phyloP scores from a whole-genome alignment of 2,797 vertebrate species.

The Gouania willdenowi region DNA sequence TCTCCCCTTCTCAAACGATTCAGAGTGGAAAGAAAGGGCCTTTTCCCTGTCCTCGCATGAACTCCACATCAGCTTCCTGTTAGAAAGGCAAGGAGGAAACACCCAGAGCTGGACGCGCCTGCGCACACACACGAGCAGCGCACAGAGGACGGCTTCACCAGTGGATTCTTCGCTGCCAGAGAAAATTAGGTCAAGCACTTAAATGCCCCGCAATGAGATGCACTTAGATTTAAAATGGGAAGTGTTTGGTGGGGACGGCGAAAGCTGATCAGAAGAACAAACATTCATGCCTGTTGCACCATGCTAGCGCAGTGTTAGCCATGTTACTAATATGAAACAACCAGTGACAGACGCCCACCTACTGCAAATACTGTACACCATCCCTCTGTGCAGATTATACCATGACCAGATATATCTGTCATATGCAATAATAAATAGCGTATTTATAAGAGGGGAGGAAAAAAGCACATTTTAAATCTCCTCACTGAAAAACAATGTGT shows the following conservation, averaged over 20 bases:
- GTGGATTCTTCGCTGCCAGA: slow-evolving; percentile 72
- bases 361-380: slow-evolving; percentile 25
- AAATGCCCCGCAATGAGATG: slow-evolving; percentile 69
- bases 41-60: slow-evolving; percentile 87
- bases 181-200: slow-evolving; percentile 83
- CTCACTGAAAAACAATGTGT: no score
- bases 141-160: slow-evolving; percentile 78
- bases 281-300: slow-evolving; percentile 22
- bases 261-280: slow-evolving; percentile 16
- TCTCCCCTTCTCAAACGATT: slow-evolving; percentile 68
- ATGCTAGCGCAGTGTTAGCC: slow-evolving; percentile 17
- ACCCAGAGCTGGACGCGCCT: slow-evolving; percentile 68
- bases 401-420: slow-evolving; percentile 21
- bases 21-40: slow-evolving; percentile 81
- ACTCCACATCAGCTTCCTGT: slow-evolving; percentile 84
- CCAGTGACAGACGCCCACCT: slow-evolving; percentile 25
- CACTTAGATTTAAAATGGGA: slow-evolving; percentile 50
- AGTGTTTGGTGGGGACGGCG: slow-evolving; percentile 37
- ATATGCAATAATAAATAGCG: slow-evolving; percentile 5
- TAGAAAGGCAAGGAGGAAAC: slow-evolving; percentile 79
- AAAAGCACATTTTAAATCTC: slow-evolving; percentile 7
- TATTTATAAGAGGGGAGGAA: slow-evolving; percentile 1
- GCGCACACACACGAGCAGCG: slow-evolving; percentile 32
- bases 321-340: slow-evolving; percentile 34
- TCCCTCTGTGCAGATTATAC: slow-evolving; percentile 44